Evolutionary conservation across 1,140 invertebrate genomes (phyloP), one percentile per base, ranked within the genome.

Genomic region (Geopemphigus sp.): DNA sequence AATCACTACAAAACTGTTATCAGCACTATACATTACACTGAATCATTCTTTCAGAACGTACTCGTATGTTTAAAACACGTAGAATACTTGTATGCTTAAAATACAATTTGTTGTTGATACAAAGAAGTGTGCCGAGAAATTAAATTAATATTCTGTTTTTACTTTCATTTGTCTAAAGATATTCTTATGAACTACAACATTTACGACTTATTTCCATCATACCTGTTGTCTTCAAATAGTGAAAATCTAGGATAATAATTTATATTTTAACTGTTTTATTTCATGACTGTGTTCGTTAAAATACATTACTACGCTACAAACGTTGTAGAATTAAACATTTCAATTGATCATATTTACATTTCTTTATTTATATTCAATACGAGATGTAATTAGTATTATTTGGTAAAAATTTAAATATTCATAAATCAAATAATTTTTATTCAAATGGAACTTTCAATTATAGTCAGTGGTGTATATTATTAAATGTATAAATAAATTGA

Each of bases 1-100:
- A 76, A 76, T 76, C 73, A 57, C 73, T 57, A 59, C 54, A 56
- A 76, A 73, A 57, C 73, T 59, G 54, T 59, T 76, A 76, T 76
- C 73, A 76, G 66, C 45, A n/a, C 14, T 68, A 68, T 68, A 68
- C 64, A 68, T 68, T 24, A 68, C n/a, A 50, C 22, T 11, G 45
- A 68, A 32, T 56, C 50, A 39, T 73, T 57, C 19, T 17, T 73
- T 73, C 24, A 24, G 19, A 73, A 73, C 22, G n/a, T 32, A 50
- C 10, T 45, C 66, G 22, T 47, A 68, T 68, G 66, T 68, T 68
- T 50, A 26, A 68, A 68, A 45, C 32, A 45, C 64, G 47, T 47
- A 15, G 32, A 22, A 68, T 47, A 24, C 39, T 50, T 24, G 66
- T 15, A 45, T 32, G 45, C 24, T 68, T 47, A 17, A 24, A 22